Base-by-base conservation (phyloP, 2,888 invertebrate species). In the Villa cingulata region DNA sequence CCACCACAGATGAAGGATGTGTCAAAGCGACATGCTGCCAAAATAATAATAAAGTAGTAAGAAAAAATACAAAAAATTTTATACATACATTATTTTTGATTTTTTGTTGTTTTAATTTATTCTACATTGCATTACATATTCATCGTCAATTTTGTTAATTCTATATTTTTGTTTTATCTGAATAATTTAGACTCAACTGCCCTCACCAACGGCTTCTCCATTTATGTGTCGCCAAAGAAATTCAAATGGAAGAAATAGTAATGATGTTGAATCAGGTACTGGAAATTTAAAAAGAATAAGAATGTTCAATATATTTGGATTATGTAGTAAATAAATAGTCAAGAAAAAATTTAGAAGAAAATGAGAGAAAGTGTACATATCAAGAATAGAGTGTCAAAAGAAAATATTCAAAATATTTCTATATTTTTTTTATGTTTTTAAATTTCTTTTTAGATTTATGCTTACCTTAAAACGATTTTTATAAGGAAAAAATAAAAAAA, bases 21-120 rank as follows among this genome's bases (percentile, higher is more conserved):
- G 83, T 84, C 57, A 82, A 85, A 61, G 87, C 87, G 37, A 91
- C 90, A 4, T 91, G 91, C 65, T 91, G 91, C 55, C 70, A 70
- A 61, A 68, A 65, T 52, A 68, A 66, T 57, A 69, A 66, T 51
- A 67, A 67, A 63, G 55, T 62, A 49, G 65, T 66, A 50, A 45
- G 44, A 45, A n/a, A 39, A 23, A 29, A 9, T 29, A 18, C 18
- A 40, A 17, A 29, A 19, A 27, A 27, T 18, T 46, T 19, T 32
- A 41, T 38, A 15, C 40, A 19, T 17, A 41, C 38, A 37, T 36
- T 36, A 46, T 38, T 18, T 32, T 3, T 15, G 41, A n/a, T n/a
- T n/a, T 41, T 34, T 38, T 29, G 15, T 19, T 40, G 46, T 34
- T 49, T 41, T 15, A n/a, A 34, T 36, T 37, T 36, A n/a, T n/a